These are phyloP conservation scores for Rhodinocichla rosea DNA, from an alignment of 2,113 vertebrate species.

Conservation along the genomic window DNA sequence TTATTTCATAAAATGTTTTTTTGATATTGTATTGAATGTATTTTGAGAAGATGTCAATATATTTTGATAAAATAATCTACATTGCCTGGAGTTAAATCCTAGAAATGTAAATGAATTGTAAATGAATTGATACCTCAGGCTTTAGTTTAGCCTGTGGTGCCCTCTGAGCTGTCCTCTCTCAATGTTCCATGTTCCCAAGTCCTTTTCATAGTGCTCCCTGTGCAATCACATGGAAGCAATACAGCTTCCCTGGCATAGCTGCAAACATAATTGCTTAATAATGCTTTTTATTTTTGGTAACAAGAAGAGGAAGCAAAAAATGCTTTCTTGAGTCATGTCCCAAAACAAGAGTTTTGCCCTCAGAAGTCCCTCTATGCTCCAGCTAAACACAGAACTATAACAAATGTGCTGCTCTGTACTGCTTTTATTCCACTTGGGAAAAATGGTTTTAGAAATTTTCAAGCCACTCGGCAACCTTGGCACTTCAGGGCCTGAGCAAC, in stretches of 20 bases:
- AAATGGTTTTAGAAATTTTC: background rate
- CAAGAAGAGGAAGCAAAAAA: background rate
- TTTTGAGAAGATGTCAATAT: too few species aligned
- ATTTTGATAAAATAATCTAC: too few species aligned
- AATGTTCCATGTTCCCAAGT: rapidly evolving
- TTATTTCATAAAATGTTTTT: too few species aligned
- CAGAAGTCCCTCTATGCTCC: background rate
- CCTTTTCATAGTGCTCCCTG: background rate
- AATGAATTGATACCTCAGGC: background rate
- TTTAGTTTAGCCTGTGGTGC: background rate
- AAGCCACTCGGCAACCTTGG: background rate
- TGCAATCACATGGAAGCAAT: background rate
- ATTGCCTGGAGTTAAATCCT: too few species aligned
- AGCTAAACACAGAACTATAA: background rate
- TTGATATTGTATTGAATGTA: too few species aligned
- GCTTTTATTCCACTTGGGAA: background rate
- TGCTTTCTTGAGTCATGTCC: background rate
- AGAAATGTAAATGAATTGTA: too few species aligned
- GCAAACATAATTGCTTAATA: background rate
- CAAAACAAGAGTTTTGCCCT: background rate
- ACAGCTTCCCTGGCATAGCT: background rate
- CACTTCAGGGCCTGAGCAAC: background rate
- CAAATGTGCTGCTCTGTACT: background rate
- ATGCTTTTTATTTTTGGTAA: background rate
- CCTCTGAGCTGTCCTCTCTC: background rate